Conservation (phyloP, 1,140 invertebrate species). For the Trachelipus rathkii region DNA sequence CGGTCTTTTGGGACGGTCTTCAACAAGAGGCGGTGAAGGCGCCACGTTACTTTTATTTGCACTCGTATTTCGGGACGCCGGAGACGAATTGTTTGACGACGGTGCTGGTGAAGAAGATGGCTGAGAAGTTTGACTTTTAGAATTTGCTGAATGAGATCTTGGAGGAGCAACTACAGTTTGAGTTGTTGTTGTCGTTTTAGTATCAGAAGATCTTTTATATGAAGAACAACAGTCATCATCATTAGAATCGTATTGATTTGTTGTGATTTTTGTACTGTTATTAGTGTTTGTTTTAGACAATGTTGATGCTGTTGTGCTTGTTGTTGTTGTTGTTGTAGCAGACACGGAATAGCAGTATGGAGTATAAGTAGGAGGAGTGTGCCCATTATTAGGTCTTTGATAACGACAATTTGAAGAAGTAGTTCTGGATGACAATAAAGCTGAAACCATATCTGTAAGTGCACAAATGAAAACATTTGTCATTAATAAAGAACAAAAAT, state of each 20-base stretch:
- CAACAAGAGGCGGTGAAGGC: neutral
- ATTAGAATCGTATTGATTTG: neutral
- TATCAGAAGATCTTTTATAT: constrained; percentile 1
- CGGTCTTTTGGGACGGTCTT: neutral
- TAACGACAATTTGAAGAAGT: constrained; percentile 36
- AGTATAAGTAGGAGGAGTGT: constrained; percentile 43
- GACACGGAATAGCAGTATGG: constrained; percentile 39
- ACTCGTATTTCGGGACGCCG: neutral
- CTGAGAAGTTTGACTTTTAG: neutral
- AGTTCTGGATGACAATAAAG: constrained; percentile 35
- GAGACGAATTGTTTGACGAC: neutral
- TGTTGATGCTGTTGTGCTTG: constrained; percentile 16
- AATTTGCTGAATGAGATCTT: neutral
- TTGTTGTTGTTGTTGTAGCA: constrained; percentile 14
- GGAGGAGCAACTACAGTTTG: constrained; percentile 3
- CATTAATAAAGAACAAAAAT: too few relatives aligned
- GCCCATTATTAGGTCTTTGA: constrained; percentile 41
- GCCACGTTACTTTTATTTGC: neutral
- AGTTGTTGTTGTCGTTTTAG: constrained; percentile 3
- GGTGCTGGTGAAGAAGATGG: neutral
- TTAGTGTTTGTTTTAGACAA: constrained; percentile 24
- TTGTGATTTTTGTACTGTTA: constrained; percentile 23
- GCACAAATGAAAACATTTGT: neutral
- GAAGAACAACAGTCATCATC: constrained; percentile 24
- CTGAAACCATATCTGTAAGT: constrained; percentile 42